Evolutionary conservation across 2,113 vertebrate species (phyloP), one percentile per base, ranked within the genome.

Genomic region (Gymnarchus niloticus): DNA sequence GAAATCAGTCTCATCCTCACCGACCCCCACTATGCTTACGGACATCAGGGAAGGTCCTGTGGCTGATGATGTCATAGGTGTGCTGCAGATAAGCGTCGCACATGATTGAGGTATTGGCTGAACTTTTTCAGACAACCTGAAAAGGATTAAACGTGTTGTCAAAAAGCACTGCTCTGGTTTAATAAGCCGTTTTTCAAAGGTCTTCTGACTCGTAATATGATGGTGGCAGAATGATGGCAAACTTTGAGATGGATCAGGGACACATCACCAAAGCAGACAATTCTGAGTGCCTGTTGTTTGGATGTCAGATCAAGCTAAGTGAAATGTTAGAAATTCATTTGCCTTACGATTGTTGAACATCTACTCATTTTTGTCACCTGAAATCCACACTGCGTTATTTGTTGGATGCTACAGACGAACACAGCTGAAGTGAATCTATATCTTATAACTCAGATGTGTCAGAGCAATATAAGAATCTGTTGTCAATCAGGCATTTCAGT

Each of bases 1-100:
- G 95, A 97, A 91, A 90, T 96, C 84, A 89, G 94, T 59, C 92
- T 97, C 88, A 92, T 96, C 85, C 92, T 97, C 89, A 95, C 95
- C 21, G 92, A 94, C 85, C 95, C 94, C 37, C 92, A 91, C 76
- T 96, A 95, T 86, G 91, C 93, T 49, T 97, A 95, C 14, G 95
- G 95, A 87, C 93, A 86, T 86, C 88, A 92, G 25, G 96, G 96
- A 94, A 96, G 96, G 96, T 97, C 95, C 90, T 91, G 83, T 41
- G 33, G 69, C 87, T 25, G 25, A 14, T 28, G 19, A 14, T 25
- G 10, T 21, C 21, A 57, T 5, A 44, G 19, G 51, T 44, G 76
- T n/a, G 33, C 65, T 5, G 33, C 14, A 69, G 25, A 46, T 9
- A 44, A 0, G 4, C 44, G 25, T 44, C 56, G 23, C 21, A 48